Base-by-base conservation (phyloP, 1,140 invertebrate genomes). In the Sesamia nonagrioides region DNA sequence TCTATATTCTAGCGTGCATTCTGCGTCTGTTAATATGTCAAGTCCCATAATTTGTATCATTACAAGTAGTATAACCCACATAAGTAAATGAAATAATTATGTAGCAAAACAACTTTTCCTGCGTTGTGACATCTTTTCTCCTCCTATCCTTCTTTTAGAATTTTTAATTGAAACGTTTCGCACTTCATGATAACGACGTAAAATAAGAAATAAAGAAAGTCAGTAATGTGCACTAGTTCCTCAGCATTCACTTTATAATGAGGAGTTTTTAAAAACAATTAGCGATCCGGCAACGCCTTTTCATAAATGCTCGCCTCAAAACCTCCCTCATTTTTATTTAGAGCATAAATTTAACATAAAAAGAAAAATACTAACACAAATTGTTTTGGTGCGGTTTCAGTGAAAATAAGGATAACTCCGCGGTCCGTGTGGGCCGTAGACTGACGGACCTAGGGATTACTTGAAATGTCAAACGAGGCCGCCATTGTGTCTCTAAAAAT, bases 191-290 rank as follows among this genome's bases (percentile, higher is more conserved):
- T 63, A 63, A 63, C 18, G 60, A 63, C 35, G 37, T 21, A 18
- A 21, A 42, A 42, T 42, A 63, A 17, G 11, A 63, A 11, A 37
- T 13, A 18, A 63, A 63, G 60, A 21, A 63, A 63, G 5, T 63
- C 60, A 42, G 37, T 63, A 37, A 63, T 0, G 42, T 63, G 42
- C 60, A 63, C 35, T 63, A 18, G 5, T 63, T 37, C n/a, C 17
- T 11, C 17, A 63, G 60, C 35, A 63, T 63, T 42, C 60, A 63
- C 7, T 42, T n/a, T 63, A 40, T 63, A 63, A 63, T 63, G 60
- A 63, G 60, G 37, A 11, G n/a, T 17, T 63, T 60, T 63, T 18
- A 42, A 63, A 63, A 63, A 42, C n/a, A 63, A 63, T 63, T 42
- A 63, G 8, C 37, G 60, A 18, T 42, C 7, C 17, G 35, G 17